These are phyloP conservation scores for Tetramorium alpestre DNA, from an alignment of 1,140 invertebrate species.

Conservation along the genomic window DNA sequence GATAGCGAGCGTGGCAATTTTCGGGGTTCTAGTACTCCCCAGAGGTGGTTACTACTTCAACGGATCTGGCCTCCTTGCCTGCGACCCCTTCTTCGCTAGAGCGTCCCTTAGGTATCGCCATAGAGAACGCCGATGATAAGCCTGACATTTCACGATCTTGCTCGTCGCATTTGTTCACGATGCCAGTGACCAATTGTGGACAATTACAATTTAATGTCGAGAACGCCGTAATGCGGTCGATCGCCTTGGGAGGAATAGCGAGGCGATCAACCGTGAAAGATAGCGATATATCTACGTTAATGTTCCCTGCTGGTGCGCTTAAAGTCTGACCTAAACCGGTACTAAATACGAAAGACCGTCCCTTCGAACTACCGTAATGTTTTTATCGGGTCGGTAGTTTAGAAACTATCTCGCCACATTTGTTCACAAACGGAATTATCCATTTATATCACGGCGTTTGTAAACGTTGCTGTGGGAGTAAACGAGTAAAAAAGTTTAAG, in stretches of 20 bases:
- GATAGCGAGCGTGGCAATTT: constrained; percentile 92
- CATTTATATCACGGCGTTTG: background rate
- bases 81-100: constrained; percentile 93
- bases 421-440: background rate
- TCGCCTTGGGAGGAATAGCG: background rate
- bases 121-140: constrained; percentile 1
- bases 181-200: constrained; percentile 31
- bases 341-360: constrained; percentile 21
- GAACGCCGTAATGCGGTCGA: background rate
- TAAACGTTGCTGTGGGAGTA: background rate
- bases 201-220: constrained; percentile 42
- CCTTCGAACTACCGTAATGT: background rate
- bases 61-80: constrained; percentile 92
- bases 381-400: background rate
- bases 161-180: background rate
- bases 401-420: background rate
- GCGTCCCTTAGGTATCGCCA: constrained; percentile 88
- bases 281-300: constrained; percentile 35
- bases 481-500: background rate
- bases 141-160: constrained; percentile 27
- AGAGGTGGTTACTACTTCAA: constrained; percentile 94
- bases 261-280: constrained; percentile 48
- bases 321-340: background rate
- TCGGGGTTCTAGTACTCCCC: constrained; percentile 92
- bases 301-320: background rate